Percentiles rank a stretch among this genome's conserved stretches.
phyloP scores from a whole-genome alignment of 1,140 invertebrate genomes.

The Drosophila pseudoobscura region DNA sequence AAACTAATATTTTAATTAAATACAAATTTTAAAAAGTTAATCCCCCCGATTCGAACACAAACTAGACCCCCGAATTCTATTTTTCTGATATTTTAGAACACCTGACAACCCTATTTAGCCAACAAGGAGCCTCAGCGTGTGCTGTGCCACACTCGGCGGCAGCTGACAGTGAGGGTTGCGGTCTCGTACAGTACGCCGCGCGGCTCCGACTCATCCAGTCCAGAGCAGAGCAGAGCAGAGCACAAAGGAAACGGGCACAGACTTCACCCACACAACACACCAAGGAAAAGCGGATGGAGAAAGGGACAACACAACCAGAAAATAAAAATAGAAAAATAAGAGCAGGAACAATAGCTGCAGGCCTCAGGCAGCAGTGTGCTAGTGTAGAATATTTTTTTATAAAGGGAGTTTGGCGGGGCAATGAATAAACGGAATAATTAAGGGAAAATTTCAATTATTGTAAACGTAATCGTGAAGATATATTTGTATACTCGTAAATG shows the following conservation, averaged over 20 bases:
- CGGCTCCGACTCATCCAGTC: slow-evolving; percentile 38
- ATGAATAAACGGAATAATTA: slow-evolving; percentile 17
- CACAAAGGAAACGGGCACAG: slow-evolving; percentile 7
- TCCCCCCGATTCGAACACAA: background rate
- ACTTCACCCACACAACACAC: slow-evolving; percentile 12
- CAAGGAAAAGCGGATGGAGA: slow-evolving; percentile 24
- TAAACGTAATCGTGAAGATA: slow-evolving; percentile 35
- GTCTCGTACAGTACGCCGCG: slow-evolving; percentile 69
- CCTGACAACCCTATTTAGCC: slow-evolving; percentile 44
- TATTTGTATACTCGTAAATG: slow-evolving; percentile 1
- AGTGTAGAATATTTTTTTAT: slow-evolving; percentile 38
- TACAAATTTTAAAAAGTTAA: too few relatives aligned
- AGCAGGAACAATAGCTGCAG: slow-evolving; percentile 39
- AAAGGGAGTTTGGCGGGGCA: slow-evolving; percentile 16
- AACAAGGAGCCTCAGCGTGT: too few relatives aligned
- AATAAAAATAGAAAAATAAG: slow-evolving; percentile 43
- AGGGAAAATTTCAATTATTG: slow-evolving; percentile 41
- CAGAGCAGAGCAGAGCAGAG: background rate
- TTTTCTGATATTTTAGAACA: background rate
- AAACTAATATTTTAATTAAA: background rate
- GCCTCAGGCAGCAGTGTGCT: slow-evolving; percentile 12
- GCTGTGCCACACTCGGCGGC: slow-evolving; percentile 27
- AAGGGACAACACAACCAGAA: slow-evolving; percentile 19
- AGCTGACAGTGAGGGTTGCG: slow-evolving; percentile 71
- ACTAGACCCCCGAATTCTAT: background rate